These are phyloP conservation scores for Cactoblastis cactorum DNA, from an alignment of 2,888 invertebrate species.

Conservation along the genomic window DNA sequence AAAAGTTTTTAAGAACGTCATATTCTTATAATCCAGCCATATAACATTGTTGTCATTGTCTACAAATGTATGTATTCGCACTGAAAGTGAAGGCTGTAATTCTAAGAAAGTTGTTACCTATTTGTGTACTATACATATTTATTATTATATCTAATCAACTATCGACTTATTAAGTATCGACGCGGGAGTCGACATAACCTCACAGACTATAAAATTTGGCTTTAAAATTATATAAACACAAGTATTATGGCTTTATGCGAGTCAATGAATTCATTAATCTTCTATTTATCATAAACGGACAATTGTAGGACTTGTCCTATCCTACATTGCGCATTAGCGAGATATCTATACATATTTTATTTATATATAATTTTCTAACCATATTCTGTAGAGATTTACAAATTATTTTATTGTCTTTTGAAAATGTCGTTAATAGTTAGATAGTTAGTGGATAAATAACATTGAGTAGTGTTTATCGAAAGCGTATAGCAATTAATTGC, in stretches of 20 bases:
- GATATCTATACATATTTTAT: conserved; percentile 62
- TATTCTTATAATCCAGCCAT: background rate
- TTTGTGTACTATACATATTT: conserved; percentile 64
- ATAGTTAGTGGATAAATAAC: conserved; percentile 51
- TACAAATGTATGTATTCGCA: conserved; percentile 18
- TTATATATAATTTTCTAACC: conserved; percentile 72
- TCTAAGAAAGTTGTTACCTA: conserved; percentile 72
- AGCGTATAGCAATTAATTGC: conserved; percentile 57
- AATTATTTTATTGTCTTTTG: conserved; percentile 65
- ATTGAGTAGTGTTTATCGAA: conserved; percentile 52
- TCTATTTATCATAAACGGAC: conserved; percentile 59
- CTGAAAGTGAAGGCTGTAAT: conserved; percentile 57
- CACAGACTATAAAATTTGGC: conserved; percentile 80
- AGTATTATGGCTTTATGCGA: conserved; percentile 73
- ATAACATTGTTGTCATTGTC: conserved; percentile 1
- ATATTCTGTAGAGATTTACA: conserved; percentile 73
- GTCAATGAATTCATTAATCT: conserved; percentile 68
- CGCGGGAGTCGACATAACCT: conserved; percentile 69
- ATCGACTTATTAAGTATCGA: conserved; percentile 69
- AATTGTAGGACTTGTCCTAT: conserved; percentile 34
- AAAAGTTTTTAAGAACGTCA: background rate
- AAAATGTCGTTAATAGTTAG: conserved; percentile 51
- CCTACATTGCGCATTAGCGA: conserved; percentile 62
- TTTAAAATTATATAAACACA: conserved; percentile 75
- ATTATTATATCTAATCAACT: conserved; percentile 66